A percentile compares a stretch with the other conserved stretches of the same genome.
Evolutionary conservation across 2,113 vertebrate species (phyloP).

Genomic region (Pontoporia blainvillei): DNA sequence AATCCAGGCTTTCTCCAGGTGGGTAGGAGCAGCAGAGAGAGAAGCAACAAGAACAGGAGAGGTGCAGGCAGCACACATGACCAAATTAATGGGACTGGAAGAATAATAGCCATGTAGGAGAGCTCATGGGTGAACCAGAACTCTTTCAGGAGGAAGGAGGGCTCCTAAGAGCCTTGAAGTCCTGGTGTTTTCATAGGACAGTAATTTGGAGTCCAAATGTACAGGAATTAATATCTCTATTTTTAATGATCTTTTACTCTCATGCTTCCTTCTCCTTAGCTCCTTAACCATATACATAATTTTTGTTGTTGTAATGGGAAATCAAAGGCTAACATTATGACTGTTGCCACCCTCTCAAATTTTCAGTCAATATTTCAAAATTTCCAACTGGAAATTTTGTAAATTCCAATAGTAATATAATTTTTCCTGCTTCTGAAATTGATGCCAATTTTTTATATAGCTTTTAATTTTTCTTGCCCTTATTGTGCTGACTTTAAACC

Average conservation of each 20-base stretch:
- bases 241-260: neutral
- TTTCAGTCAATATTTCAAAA: neutral
- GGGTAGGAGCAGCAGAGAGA: neutral
- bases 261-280: neutral
- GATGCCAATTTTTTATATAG: neutral
- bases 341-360: neutral
- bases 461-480: neutral
- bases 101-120: rapidly evolving
- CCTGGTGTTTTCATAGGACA: neutral
- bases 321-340: neutral
- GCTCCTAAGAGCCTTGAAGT: neutral
- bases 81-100: neutral
- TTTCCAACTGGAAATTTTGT: neutral
- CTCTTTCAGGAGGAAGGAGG: neutral
- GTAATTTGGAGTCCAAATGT: neutral
- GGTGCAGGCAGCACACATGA: neutral
- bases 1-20: neutral
- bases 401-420: neutral
- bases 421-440: neutral
- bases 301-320: neutral
- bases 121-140: neutral
- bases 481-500: neutral
- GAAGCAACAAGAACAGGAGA: neutral
- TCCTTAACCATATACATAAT: neutral
- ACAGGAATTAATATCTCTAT: neutral